These are phyloP conservation scores for Zaprionus nigranus DNA, from an alignment of 1,140 invertebrate genomes.

Conservation along the genomic window DNA sequence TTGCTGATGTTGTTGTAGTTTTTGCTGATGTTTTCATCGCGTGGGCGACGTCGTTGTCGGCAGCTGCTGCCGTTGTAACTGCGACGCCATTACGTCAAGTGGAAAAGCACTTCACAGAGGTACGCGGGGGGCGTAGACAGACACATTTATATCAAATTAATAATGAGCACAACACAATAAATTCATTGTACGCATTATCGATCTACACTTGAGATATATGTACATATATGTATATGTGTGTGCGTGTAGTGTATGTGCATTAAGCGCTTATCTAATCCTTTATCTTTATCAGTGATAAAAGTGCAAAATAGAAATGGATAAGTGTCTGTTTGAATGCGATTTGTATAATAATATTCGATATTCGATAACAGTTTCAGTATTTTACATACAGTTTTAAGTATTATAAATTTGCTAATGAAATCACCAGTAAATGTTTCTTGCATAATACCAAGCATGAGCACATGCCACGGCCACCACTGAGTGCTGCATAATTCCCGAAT, in stretches of 20 bases:
- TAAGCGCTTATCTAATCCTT: background rate
- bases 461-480: conserved; percentile 9
- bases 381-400: background rate
- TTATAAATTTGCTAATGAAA: background rate
- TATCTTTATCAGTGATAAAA: background rate
- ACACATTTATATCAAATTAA: conserved; percentile 10
- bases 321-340: no score
- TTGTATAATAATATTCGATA: no score
- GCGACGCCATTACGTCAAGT: conserved; percentile 42
- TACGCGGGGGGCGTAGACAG: background rate
- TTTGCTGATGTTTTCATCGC: conserved; percentile 23
- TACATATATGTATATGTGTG: background rate
- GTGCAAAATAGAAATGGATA: background rate
- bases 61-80: conserved; percentile 31
- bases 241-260: no score
- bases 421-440: background rate
- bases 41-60: conserved; percentile 23
- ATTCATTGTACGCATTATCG: background rate
- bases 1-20: conserved; percentile 39
- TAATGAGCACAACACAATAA: conserved; percentile 5
- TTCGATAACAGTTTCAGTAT: background rate
- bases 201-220: background rate
- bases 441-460: conserved; percentile 16
- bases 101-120: conserved; percentile 26
- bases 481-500: conserved; percentile 28